Evolutionary conservation across 2,113 vertebrate species (phyloP).

Genomic region (Callospermophilus lateralis): DNA sequence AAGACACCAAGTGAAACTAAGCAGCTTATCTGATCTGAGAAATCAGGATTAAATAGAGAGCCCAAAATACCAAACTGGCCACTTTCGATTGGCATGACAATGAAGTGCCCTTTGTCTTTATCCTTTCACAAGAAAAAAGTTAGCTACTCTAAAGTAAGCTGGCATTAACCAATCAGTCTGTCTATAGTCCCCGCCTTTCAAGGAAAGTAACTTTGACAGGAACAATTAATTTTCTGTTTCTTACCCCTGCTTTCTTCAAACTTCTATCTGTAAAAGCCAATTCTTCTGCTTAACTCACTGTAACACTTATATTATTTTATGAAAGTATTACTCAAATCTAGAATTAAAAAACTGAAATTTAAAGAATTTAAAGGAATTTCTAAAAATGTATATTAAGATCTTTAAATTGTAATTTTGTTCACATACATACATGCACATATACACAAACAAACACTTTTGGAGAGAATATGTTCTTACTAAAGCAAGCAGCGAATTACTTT

Average conservation of each 20-base stretch:
- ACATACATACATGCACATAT: not conserved
- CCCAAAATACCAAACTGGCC: not conserved
- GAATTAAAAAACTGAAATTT: not conserved
- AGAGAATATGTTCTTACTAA: too few species aligned
- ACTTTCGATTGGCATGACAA: not conserved
- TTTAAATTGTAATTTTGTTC: not conserved
- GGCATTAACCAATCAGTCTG: not conserved
- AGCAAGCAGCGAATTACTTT: too few species aligned
- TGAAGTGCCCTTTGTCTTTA: not conserved
- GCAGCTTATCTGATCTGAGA: not conserved
- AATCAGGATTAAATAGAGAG: not conserved
- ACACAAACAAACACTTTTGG: not conserved
- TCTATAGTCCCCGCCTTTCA: not conserved
- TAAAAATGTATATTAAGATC: not conserved
- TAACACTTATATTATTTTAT: not conserved
- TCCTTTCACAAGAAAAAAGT: not conserved
- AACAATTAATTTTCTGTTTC: not conserved
- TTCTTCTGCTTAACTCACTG: not conserved
- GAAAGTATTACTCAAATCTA: not conserved
- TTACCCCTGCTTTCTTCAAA: not conserved
- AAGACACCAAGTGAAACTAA: not conserved
- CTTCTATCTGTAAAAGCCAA: not conserved
- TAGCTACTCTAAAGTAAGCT: not conserved
- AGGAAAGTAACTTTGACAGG: not conserved
- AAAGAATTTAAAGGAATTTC: not conserved